Percentiles rank a stretch among this genome's conserved stretches.
Conservation (phyloP, 2,888 invertebrate species). For the Biston stratarius region DNA sequence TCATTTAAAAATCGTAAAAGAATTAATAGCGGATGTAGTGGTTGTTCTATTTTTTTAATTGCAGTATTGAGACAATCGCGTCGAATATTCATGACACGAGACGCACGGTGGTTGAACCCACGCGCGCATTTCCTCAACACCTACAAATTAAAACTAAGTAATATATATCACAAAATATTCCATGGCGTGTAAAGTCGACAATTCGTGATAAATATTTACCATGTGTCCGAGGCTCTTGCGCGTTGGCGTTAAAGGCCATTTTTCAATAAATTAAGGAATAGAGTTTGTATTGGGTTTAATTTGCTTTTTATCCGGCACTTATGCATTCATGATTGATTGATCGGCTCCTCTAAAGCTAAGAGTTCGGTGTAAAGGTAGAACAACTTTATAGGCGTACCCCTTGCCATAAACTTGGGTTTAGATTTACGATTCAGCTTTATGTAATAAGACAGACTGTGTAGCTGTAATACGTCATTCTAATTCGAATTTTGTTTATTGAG, state of each 20-base stretch:
- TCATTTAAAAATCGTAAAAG: conserved; percentile 65
- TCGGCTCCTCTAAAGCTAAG: conserved; percentile 50
- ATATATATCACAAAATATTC: conserved; percentile 33
- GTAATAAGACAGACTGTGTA: conserved; percentile 37
- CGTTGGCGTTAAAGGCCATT: conserved; percentile 26
- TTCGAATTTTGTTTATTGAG: conserved; percentile 20
- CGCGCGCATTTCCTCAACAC: conserved; percentile 39
- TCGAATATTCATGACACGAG: conserved; percentile 63
- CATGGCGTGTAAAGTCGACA: conserved; percentile 27
- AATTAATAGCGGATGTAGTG: conserved; percentile 68
- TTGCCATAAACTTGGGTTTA: conserved; percentile 61
- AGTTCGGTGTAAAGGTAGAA: conserved; percentile 49
- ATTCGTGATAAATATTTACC: conserved; percentile 17
- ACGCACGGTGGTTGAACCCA: conserved; percentile 45
- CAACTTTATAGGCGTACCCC: conserved; percentile 65
- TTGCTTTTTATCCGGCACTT: conserved; percentile 36
- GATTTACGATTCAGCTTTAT: conserved; percentile 58
- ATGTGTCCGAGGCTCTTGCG: conserved; percentile 6
- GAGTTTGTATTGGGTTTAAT: conserved; percentile 29
- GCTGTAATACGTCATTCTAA: conserved; percentile 33
- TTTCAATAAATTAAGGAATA: conserved; percentile 23
- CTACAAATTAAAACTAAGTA: conserved; percentile 33
- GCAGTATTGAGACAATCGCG: conserved; percentile 57
- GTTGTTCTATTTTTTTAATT: conserved; percentile 66
- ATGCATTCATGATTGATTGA: conserved; percentile 58